Evolutionary conservation across 2,888 invertebrate species (phyloP), one percentile per base, ranked within the genome.

Genomic region (Mellilla xanthometata): DNA sequence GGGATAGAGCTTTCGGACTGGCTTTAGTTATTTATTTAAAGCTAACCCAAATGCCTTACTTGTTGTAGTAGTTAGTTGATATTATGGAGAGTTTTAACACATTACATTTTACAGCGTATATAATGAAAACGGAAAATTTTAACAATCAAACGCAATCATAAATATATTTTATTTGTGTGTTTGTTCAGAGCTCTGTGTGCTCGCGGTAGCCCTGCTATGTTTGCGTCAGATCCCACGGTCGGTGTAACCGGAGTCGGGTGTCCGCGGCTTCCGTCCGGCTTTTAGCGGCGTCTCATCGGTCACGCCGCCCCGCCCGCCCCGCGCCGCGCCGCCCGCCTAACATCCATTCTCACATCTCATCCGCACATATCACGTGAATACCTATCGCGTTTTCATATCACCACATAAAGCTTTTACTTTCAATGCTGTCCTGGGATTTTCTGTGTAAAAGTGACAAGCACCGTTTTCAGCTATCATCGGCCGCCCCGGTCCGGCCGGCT

Each of bases 231-330:
- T 88, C 87, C 86, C 87, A 88, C 88, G 88, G 77, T 77, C 68
- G 70, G 70, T 75, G 87, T 84, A 88, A 89, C 81, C 75, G 70
- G 85, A 87, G 83, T 73, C 75, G 76, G 74, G 76, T 77, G 84
- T 79, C 84, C 81, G 80, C 72, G 74, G 82, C 88, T 88, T 88
- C 88, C 88, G 88, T 88, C 88, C 88, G 88, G 88, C 88, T 89
- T 89, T 89, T 88, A 88, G 84, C 84, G 80, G 68, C 80, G 74
- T 72, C 80, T 73, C 81, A 81, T 80, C 81, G 81, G 81, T 81
- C 83, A 84, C 83, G 76, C 65, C 56, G 62, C 62, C 59, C 61
- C 8, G 47, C 52, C 39, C 46, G 44, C 41, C 46, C 54, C 56
- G 15, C 56, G 46, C 15, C 56, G 60, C 44, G n/a, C 48, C 57